Base-by-base conservation (phyloP, 2,888 invertebrate genomes). In the Acronicta aceris region DNA sequence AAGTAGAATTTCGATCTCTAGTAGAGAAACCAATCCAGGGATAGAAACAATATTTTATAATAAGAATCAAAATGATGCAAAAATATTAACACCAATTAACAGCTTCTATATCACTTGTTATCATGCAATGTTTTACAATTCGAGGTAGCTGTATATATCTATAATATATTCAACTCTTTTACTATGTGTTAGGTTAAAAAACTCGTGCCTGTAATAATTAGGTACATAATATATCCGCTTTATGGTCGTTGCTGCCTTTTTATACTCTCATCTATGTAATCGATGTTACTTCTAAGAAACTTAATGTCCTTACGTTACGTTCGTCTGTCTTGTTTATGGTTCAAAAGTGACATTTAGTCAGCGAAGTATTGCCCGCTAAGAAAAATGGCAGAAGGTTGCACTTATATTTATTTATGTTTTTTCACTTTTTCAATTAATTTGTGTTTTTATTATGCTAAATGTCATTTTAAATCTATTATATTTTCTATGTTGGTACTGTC, bases 151-250 rank as follows among this genome's bases (percentile, higher is more conserved):
- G 53, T 68, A 53, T 60, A 63, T 68, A 33, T 33, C 12, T 33
- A 12, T 33, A 33, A 33, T 33, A 33, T 33, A 74, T 80, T 74
- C 76, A 73, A 75, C 78, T 74, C 74, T 75, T 76, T 78, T 74
- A 62, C 56, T 81, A 78, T 81, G 78, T 87, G 81, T 87, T 87
- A 86, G 85, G 75, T 64, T 81, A 78, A 82, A 68, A 61, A 80
- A 82, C 76, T 81, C 79, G 88, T 88, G 88, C 88, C 88, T 88
- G 82, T 83, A 83, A 77, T 82, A 72, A 55, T 76, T 69, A 76
- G 76, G 76, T 78, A 76, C 73, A 59, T 74, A 66, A 75, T 67
- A 75, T 78, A 76, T 74, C 58, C 43, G 76, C 76, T 76, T 76
- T 58, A 61, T 71, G 61, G 65, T 69, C 60, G 77, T 78, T 67